Base-by-base conservation (phyloP, 2,888 invertebrate genomes). In the Philereme transversata region DNA sequence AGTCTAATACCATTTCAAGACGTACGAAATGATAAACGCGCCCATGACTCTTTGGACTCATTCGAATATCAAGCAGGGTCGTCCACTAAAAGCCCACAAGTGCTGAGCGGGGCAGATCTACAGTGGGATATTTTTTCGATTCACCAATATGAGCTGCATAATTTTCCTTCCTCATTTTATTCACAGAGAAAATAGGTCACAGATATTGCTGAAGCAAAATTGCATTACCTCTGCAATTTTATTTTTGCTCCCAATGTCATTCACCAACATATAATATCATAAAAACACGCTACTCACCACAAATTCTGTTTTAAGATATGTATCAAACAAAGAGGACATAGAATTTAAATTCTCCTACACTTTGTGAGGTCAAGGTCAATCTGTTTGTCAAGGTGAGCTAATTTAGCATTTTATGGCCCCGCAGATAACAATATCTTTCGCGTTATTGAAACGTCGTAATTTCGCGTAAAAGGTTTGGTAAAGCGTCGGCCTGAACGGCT, bases 401-500 rank as follows among this genome's bases (percentile, higher is more conserved):
- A 49, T 58, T 53, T 48, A 53, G 46, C 33, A 10, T 35, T 52
- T 53, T 53, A 44, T 48, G 43, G 47, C 41, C 43, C 10, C 35
- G 36, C n/a, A 57, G 51, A 51, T 57, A 57, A 47, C 51, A 50
- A 54, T 51, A 61, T 61, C 35, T 57, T 55, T 61, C 35, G 40
- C 52, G 53, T 56, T 56, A 57, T 57, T 53, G 60, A 58, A 53
- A 53, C 59, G 38, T 58, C 36, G 53, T 62, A 57, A 62, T 57
- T 62, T 54, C 47, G 51, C 46, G 47, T 41, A 57, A 57, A n/a
- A 58, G 51, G 55, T 58, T 57, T 62, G 57, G 62, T 47, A 54
- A 62, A 51, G 56, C 47, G 57, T 54, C 52, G 47, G 62, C 50
- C 44, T 50, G 52, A 45, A 52, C 38, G 49, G 47, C 57, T 36